Evolutionary conservation across 2,888 invertebrate genomes (phyloP), one percentile per base, ranked within the genome.

Genomic region (Caradrina clavipalpis): DNA sequence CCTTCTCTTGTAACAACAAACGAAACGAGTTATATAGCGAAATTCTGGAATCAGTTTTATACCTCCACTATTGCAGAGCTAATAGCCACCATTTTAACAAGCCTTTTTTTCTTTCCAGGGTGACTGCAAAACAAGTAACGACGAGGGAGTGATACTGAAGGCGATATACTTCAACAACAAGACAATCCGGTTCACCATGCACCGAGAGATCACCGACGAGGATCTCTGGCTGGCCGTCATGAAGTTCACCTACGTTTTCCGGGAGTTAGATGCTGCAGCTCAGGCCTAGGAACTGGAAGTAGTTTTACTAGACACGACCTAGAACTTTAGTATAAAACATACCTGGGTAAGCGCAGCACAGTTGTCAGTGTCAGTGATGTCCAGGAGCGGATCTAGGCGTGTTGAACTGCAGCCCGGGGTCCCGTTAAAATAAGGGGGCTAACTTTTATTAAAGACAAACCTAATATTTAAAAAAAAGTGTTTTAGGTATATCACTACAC

Each of bases 161-260:
- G 96, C 96, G 47, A 93, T 97, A 58, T 96, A 96, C 5, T 94
- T 97, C 80, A 96, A 97, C 76, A 92, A 95, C 70, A 95, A 96
- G 58, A 96, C 96, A 26, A 94, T 97, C 1, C 96, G 98, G 58
- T 93, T 98, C 73, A 98, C 98, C 13, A 88, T 97, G 5, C 97
- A 98, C 90, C 96, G 97, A 81, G 97, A 98, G 88, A 97, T 98
- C 55, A 95, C 95, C 1, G 97, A 97, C 80, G 96, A 97, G 77
- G 97, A 97, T 82, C 94, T 98, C 8, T 95, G 97, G 87, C 95
- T 97, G 68, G 97, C 97, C 68, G 97, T 98, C 82, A 96, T 96
- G 89, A 98, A 98, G 93, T 94, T 98, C 67, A 93, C 93, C 0
- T 97, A 96, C 78, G 97, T 98, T 21, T 97, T 98, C 72, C 96